A percentile compares a stretch with the other conserved stretches of the same genome.
These are phyloP conservation scores for Sternotherus odoratus DNA, from an alignment of 2,797 vertebrate genomes.

Conservation along the genomic window DNA sequence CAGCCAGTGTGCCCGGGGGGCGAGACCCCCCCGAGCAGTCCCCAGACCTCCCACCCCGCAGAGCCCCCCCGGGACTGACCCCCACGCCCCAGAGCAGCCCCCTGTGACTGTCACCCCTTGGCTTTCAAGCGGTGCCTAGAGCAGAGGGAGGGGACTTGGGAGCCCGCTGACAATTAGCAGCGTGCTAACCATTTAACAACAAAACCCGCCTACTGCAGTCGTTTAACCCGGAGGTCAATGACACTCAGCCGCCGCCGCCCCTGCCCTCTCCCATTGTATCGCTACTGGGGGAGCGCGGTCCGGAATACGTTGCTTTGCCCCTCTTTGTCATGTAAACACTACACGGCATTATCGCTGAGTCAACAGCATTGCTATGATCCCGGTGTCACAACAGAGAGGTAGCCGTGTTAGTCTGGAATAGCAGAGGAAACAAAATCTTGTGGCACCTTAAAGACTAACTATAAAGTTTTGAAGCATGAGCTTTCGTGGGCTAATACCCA, in stretches of 20 bases:
- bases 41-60: too few species aligned
- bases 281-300: not conserved
- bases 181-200: not conserved
- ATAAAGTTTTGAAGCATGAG: too few species aligned
- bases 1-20: not conserved
- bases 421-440: too few species aligned
- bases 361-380: not conserved
- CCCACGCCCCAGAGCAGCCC: not conserved
- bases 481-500: too few species aligned
- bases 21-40: not conserved
- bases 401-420: too few species aligned
- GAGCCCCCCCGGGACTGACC: not conserved
- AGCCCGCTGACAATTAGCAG: not conserved
- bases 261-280: not conserved
- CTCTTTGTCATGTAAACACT: not conserved
- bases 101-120: not conserved
- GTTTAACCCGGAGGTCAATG: not conserved
- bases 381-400: not conserved
- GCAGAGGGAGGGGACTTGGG: not conserved
- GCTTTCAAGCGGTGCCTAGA: not conserved
- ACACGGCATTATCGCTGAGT: not conserved
- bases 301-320: not conserved
- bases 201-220: not conserved
- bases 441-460: too few species aligned
- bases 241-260: not conserved